Conservation (phyloP, 2,113 vertebrate genomes). For the Chlamydotis undulata region DNA sequence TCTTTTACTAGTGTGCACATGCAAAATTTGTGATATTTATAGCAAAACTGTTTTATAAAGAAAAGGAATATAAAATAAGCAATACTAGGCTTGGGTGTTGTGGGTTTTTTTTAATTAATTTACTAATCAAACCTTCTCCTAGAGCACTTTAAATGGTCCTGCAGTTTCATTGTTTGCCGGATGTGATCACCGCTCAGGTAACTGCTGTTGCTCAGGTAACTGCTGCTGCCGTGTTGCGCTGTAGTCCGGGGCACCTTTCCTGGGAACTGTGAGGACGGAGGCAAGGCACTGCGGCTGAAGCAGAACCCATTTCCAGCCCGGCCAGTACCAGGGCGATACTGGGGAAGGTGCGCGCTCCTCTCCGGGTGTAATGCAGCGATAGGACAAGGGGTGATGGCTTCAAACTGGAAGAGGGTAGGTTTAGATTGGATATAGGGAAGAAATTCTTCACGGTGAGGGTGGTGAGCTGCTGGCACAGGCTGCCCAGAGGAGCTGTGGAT, state of each 20-base stretch:
- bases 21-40: background rate
- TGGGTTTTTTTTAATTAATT: background rate
- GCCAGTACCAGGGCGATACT: background rate
- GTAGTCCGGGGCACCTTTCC: background rate
- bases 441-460: too few species aligned
- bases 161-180: background rate
- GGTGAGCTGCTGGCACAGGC: too few species aligned
- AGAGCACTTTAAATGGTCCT: background rate
- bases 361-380: too few species aligned
- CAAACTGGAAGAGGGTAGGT: too few species aligned
- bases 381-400: too few species aligned
- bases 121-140: background rate
- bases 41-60: background rate
- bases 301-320: accelerated
- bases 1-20: background rate
- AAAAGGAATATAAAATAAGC: background rate
- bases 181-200: background rate
- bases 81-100: too few species aligned
- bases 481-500: too few species aligned
- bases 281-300: background rate
- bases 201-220: background rate
- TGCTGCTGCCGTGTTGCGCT: accelerated
- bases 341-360: background rate
- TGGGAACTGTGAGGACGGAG: accelerated
- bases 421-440: too few species aligned